phyloP scores from a whole-genome alignment of 2,888 invertebrate species.

The Vesta saturnalis region DNA sequence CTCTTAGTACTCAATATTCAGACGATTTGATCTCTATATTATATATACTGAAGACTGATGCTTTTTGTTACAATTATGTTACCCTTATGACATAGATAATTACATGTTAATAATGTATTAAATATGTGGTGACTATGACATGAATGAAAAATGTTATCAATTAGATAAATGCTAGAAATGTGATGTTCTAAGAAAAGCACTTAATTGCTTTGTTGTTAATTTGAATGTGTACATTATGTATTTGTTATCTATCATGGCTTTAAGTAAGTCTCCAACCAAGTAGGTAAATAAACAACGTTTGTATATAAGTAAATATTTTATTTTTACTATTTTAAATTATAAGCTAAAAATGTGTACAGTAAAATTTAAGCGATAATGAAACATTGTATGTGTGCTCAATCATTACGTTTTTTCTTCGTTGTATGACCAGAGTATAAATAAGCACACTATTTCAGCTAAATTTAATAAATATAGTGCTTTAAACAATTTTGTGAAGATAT shows the following conservation, averaged over 20 bases:
- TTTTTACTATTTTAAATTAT: constrained; percentile 35
- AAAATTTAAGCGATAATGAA: constrained; percentile 20
- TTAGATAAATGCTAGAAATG: constrained; percentile 10
- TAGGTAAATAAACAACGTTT: constrained; percentile 24
- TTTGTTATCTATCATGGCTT: constrained; percentile 11
- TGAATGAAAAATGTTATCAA: constrained; percentile 5
- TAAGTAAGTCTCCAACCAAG: constrained; percentile 11
- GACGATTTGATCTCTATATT: constrained; percentile 12
- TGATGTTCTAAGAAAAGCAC: constrained; percentile 7
- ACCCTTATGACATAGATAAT: constrained; percentile 19
- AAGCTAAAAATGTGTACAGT: constrained; percentile 30
- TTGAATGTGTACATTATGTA: constrained; percentile 15
- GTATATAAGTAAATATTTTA: constrained; percentile 35
- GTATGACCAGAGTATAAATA: no score
- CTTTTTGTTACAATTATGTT: constrained; percentile 31
- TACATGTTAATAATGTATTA: constrained; percentile 5
- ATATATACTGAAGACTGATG: constrained; percentile 28
- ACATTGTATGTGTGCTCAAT: constrained; percentile 14
- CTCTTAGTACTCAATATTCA: constrained; percentile 2
- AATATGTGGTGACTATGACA: background rate
- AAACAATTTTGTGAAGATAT: background rate
- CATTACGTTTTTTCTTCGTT: background rate
- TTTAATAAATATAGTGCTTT: constrained; percentile 2
- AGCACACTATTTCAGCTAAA: constrained; percentile 2
- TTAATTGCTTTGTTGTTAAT: constrained; percentile 10